Evolutionary conservation across 92 coral and sea anemone species (phyloP).

Genomic region (Muricea muricata): DNA sequence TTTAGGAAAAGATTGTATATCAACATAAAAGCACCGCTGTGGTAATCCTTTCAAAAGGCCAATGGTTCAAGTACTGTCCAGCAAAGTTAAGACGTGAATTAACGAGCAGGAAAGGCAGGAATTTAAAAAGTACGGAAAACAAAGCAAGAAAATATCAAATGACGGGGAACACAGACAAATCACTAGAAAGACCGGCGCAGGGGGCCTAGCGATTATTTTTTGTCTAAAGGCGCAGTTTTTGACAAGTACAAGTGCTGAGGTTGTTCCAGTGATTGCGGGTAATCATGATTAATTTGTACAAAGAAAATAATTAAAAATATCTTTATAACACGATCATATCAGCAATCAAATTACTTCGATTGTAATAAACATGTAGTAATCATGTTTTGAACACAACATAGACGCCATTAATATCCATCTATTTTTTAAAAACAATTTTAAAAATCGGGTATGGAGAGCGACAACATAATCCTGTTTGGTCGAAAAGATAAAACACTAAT

Average conservation of each 20-base stretch:
- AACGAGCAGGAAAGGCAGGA: neutral
- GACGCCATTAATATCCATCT: no score
- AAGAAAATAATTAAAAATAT: neutral
- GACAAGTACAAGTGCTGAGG: no score
- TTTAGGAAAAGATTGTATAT: neutral
- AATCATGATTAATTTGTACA: neutral
- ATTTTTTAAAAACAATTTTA: no score
- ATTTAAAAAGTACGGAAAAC: neutral
- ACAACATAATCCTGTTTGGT: no score
- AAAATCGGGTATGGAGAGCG: no score
- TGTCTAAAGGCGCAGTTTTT: no score
- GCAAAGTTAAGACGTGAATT: neutral
- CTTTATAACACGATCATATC: neutral
- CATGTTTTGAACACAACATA: no score
- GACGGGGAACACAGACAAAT: no score
- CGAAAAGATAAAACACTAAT: no score
- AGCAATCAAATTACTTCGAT: neutral
- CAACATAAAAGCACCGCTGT: neutral
- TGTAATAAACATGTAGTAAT: no score
- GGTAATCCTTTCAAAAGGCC: neutral
- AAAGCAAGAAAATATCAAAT: neutral
- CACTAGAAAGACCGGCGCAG: no score
- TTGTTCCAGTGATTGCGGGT: no score
- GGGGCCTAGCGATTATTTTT: neutral
- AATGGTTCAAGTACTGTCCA: neutral